These are phyloP conservation scores for Perca schrenkii DNA, from an alignment of 2,113 vertebrate genomes.

Conservation along the genomic window DNA sequence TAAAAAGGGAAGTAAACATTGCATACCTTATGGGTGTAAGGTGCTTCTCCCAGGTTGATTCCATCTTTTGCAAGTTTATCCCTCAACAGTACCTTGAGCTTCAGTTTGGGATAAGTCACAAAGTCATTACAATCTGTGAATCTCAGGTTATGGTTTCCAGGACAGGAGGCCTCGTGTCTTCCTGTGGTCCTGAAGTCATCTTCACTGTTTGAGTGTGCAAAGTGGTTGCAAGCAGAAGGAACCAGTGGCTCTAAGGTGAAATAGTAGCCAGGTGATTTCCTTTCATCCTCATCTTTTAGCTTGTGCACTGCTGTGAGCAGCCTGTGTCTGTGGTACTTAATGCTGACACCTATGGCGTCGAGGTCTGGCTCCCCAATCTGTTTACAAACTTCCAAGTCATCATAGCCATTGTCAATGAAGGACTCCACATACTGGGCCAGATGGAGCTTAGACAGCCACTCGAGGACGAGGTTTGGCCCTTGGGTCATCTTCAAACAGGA, in stretches of 20 bases:
- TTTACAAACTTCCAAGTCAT: conserved; percentile 98
- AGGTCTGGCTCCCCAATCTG: conserved; percentile 97
- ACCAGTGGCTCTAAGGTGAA: conserved; percentile 94
- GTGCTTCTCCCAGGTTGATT: conserved; percentile 91
- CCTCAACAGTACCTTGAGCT: conserved; percentile 95
- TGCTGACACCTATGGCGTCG: conserved; percentile 94
- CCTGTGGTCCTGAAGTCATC: conserved; percentile 33
- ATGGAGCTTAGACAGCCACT: conserved; percentile 94
- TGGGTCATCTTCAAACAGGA: conserved; percentile 85
- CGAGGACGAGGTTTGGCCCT: conserved; percentile 90
- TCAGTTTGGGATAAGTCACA: conserved; percentile 90
- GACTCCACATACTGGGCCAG: conserved; percentile 93
- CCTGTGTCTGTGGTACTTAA: conserved; percentile 89
- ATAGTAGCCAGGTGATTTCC: conserved; percentile 87
- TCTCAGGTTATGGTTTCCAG: conserved; percentile 76
- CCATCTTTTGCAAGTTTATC: conserved; percentile 95
- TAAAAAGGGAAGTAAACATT: not conserved
- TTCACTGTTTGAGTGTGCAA: conserved; percentile 62
- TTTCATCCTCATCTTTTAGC: conserved; percentile 87
- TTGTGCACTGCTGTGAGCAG: conserved; percentile 90
- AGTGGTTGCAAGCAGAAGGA: conserved; percentile 52
- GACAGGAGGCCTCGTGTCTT: conserved; percentile 62
- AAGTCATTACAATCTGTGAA: conserved; percentile 81
- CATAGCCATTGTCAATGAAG: conserved; percentile 97
- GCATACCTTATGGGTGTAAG: conserved; percentile 92